Evolutionary conservation across 2,797 vertebrate genomes (phyloP).

Genomic region (Rhinatrema bivittatum): DNA sequence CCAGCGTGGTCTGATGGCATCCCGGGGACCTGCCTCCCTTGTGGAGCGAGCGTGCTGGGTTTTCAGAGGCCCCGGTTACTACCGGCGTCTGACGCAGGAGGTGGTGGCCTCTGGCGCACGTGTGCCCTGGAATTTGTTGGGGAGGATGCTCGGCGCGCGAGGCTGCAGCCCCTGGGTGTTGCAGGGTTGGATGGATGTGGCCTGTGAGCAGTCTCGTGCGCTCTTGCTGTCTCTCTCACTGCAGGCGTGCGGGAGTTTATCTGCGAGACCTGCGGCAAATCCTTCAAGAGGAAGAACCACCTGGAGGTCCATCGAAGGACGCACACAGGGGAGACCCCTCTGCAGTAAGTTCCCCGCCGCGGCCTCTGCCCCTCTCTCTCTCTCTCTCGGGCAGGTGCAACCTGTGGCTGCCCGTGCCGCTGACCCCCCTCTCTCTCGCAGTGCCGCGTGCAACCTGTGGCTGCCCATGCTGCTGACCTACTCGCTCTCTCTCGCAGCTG

Average conservation of each 20-base stretch:
- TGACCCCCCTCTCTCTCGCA: too few relatives aligned
- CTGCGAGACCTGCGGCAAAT: conserved; percentile 87
- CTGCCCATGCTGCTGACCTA: too few relatives aligned
- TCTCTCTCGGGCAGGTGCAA: too few relatives aligned
- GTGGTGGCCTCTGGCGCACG: background rate
- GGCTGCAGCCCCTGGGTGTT: background rate
- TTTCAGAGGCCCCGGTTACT: background rate
- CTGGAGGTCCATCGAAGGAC: conserved; percentile 86
- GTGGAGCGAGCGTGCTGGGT: background rate
- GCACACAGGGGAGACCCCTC: conserved; percentile 85
- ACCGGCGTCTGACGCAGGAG: background rate
- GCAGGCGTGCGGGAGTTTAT: conserved; percentile 85
- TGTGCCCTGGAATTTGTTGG: too few relatives aligned
- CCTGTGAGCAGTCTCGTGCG: too few relatives aligned
- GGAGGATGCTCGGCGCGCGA: too few relatives aligned
- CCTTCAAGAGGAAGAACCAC: conserved; percentile 93
- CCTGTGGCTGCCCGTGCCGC: too few relatives aligned
- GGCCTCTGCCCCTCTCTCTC: too few relatives aligned
- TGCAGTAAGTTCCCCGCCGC: too few relatives aligned
- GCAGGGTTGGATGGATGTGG: too few relatives aligned
- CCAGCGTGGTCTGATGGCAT: background rate
- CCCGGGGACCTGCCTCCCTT: accelerated
- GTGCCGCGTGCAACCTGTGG: too few relatives aligned
- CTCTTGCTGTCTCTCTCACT: background rate
- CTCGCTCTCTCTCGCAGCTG: background rate